Evolutionary conservation across 2,113 vertebrate genomes (phyloP).

Genomic region (Lepidothrix coronata): DNA sequence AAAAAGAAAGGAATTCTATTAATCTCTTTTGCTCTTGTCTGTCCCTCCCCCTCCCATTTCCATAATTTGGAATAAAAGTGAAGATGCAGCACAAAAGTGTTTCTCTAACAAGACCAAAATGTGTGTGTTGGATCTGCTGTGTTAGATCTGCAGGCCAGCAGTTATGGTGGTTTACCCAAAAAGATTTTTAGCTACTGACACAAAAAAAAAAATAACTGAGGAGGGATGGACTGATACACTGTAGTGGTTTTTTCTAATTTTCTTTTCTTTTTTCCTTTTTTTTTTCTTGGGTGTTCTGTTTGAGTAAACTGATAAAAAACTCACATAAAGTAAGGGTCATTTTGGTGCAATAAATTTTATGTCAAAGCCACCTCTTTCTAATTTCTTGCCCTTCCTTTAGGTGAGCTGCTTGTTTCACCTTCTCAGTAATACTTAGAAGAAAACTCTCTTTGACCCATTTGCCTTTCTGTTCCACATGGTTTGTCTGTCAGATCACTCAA

Average conservation of each 20-base stretch:
- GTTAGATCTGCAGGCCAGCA: background rate
- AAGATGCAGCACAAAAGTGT: background rate
- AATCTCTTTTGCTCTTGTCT: background rate
- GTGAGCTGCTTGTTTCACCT: background rate
- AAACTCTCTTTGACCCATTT: background rate
- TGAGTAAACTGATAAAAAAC: background rate
- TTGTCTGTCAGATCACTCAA: background rate
- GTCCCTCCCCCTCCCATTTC: background rate
- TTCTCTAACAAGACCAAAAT: background rate
- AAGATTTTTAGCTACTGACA: background rate
- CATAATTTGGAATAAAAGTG: background rate
- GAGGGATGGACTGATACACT: accelerated
- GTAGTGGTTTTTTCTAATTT: accelerated
- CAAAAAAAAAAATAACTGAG: background rate
- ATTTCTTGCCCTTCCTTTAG: background rate
- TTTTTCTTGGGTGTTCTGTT: accelerated
- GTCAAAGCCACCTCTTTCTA: background rate
- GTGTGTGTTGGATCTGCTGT: background rate
- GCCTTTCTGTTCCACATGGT: background rate
- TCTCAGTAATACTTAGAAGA: background rate
- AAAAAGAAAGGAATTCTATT: background rate
- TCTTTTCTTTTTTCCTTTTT: background rate
- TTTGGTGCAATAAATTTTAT: background rate
- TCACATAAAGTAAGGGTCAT: background rate
- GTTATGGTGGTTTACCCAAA: background rate